phyloP scores from a whole-genome alignment of 2,797 vertebrate genomes.

The Taenioides sp. region DNA sequence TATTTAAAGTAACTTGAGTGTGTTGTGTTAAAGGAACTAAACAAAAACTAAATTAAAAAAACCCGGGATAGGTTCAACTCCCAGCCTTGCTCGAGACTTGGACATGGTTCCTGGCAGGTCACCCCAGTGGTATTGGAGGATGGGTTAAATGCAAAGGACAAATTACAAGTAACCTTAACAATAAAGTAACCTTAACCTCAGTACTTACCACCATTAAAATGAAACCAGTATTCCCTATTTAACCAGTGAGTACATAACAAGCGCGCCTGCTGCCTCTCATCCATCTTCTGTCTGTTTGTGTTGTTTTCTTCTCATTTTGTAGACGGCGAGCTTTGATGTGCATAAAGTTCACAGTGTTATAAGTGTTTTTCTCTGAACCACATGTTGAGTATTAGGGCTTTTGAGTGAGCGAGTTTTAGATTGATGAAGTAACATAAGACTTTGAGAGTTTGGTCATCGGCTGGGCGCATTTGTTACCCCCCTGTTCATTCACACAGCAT shows the following conservation, averaged over 20 bases:
- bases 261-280: not conserved
- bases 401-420: conserved; percentile 56
- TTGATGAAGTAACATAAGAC: conserved; percentile 65
- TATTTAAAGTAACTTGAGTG: too few species aligned
- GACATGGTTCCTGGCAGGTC: too few species aligned
- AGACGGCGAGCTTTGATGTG: not conserved
- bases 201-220: not conserved
- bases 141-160: too few species aligned
- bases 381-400: conserved; percentile 58
- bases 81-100: too few species aligned
- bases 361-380: conserved; percentile 37
- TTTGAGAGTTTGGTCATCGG: conserved; percentile 64
- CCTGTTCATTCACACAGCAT: conserved; percentile 60
- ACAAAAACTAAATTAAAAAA: too few species aligned
- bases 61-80: too few species aligned
- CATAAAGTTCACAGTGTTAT: conserved; percentile 19
- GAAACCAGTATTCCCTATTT: not conserved
- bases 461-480: conserved; percentile 66
- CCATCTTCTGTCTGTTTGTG: not conserved
- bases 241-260: not conserved
- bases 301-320: not conserved
- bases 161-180: too few species aligned
- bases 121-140: too few species aligned
- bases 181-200: too few species aligned
- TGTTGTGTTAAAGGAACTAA: too few species aligned